phyloP scores from a whole-genome alignment of 2,797 vertebrate genomes.

The Cyclopterus lumpus region DNA sequence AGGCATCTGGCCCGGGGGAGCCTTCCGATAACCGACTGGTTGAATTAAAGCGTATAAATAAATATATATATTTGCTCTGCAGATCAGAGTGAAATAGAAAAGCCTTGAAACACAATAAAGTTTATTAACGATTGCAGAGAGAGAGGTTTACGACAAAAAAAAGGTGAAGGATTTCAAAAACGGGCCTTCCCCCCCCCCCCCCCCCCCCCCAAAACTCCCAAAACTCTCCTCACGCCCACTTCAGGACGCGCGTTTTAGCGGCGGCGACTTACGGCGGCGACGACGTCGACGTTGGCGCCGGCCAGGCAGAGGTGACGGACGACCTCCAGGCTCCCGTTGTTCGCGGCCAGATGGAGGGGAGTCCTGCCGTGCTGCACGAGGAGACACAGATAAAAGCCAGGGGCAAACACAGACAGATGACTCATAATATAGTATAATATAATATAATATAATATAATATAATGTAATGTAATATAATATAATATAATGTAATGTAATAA shows the following conservation, averaged over 20 bases:
- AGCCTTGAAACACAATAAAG: neutral
- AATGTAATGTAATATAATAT: too few relatives aligned
- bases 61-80: neutral
- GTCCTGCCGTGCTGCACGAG: conserved; percentile 89
- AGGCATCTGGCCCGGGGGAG: neutral
- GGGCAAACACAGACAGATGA: neutral
- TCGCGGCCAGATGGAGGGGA: conserved; percentile 93
- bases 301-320: conserved; percentile 93
- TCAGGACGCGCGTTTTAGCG: too few relatives aligned
- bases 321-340: conserved; percentile 93
- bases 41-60: neutral
- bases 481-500: neutral
- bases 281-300: conserved; percentile 91
- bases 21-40: neutral
- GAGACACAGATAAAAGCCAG: neutral
- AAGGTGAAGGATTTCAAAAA: too few relatives aligned
- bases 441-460: too few relatives aligned
- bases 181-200: too few relatives aligned
- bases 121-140: too few relatives aligned
- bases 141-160: neutral
- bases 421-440: too few relatives aligned
- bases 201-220: too few relatives aligned
- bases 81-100: neutral
- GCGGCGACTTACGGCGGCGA: conserved; percentile 88
- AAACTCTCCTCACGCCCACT: too few relatives aligned